These are phyloP conservation scores for Alouatta palliata DNA, from an alignment of 2,113 vertebrate species.

Conservation along the genomic window DNA sequence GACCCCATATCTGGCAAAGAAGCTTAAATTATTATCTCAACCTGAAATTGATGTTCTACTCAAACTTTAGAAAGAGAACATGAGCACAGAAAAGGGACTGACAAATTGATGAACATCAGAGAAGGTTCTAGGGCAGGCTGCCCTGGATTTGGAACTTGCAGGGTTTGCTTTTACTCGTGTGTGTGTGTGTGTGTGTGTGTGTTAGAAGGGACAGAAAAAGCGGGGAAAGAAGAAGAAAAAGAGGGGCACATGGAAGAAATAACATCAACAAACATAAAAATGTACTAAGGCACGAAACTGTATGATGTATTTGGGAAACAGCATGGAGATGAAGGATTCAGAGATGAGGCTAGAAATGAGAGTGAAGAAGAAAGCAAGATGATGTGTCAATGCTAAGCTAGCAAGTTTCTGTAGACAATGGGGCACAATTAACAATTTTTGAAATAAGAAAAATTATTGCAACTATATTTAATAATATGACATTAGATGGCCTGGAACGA, in stretches of 20 bases:
- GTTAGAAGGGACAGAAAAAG: not conserved
- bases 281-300: not conserved
- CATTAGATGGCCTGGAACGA: not conserved
- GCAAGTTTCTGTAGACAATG: not conserved
- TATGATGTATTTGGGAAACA: not conserved
- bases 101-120: not conserved
- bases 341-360: not conserved
- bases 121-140: not conserved
- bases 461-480: constrained; percentile 3
- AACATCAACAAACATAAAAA: not conserved
- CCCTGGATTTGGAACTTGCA: not conserved
- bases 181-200: not conserved
- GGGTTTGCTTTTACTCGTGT: not conserved
- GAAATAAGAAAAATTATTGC: not conserved
- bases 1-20: not conserved
- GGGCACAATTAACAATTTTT: not conserved
- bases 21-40: not conserved
- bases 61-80: not conserved
- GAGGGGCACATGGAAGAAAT: not conserved
- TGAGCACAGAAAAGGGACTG: not conserved
- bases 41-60: not conserved
- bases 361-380: not conserved
- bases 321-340: not conserved
- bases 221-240: not conserved
- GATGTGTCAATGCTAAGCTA: not conserved